These are phyloP conservation scores for Euphydryas editha DNA, from an alignment of 2,888 invertebrate genomes.

Conservation along the genomic window DNA sequence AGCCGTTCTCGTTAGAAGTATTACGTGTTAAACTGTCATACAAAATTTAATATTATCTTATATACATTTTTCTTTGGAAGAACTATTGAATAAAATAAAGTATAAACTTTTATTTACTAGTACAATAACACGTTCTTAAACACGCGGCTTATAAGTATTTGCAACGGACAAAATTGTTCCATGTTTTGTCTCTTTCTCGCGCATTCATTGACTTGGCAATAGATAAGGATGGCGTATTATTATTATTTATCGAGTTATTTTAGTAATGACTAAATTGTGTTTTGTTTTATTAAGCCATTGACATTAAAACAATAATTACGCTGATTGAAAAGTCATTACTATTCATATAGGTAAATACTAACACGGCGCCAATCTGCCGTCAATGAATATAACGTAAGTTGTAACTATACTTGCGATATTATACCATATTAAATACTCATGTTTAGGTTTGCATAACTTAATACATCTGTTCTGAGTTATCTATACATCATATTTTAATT, in stretches of 20 bases:
- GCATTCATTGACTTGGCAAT: constrained; percentile 39
- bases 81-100: not conserved
- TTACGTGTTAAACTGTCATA: constrained; percentile 29
- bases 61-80: not conserved
- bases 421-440: constrained; percentile 12
- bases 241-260: constrained; percentile 52
- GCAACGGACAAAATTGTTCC: constrained; percentile 55
- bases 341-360: constrained; percentile 20
- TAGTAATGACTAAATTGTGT: constrained; percentile 29
- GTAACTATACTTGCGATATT: constrained; percentile 32
- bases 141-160: constrained; percentile 39
- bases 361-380: constrained; percentile 59
- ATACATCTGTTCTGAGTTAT: constrained; percentile 1
- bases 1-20: constrained; percentile 29
- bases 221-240: constrained; percentile 53
- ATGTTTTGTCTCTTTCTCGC: constrained; percentile 56
- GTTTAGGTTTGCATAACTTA: constrained; percentile 9
- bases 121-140: constrained; percentile 26
- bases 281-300: constrained; percentile 10
- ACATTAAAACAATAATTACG: not conserved
- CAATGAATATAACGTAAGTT: constrained; percentile 57
- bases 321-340: constrained; percentile 10
- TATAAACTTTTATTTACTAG: constrained; percentile 13
- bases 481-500: not conserved
- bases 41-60: not conserved